Evolutionary conservation across 2,113 vertebrate genomes (phyloP).

Genomic region (zebrafish (Danio rerio)): DNA sequence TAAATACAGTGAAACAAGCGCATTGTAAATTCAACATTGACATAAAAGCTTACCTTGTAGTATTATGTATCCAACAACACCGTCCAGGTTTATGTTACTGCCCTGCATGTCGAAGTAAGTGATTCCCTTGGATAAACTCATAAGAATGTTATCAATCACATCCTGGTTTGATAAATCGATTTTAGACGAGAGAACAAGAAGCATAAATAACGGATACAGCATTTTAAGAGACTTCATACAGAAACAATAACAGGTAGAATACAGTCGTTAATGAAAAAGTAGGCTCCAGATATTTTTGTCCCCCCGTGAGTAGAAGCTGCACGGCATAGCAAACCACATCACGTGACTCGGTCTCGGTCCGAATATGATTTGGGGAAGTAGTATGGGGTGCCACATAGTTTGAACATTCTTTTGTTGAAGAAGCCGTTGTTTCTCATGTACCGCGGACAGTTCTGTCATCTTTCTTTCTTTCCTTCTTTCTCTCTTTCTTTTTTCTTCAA

Average conservation of each 20-base stretch:
- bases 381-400: background rate
- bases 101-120: slow-evolving; percentile 79
- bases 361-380: background rate
- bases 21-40: background rate
- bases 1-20: too few relatives aligned
- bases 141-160: slow-evolving; percentile 74
- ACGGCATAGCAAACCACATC: background rate
- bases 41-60: slow-evolving; percentile 76
- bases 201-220: slow-evolving; percentile 55
- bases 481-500: background rate
- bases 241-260: background rate
- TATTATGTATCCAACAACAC: slow-evolving; percentile 78
- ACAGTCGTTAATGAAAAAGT: background rate
- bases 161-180: slow-evolving; percentile 62
- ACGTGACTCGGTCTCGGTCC: slow-evolving; percentile 34
- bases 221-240: slow-evolving; percentile 54
- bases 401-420: background rate
- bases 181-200: slow-evolving; percentile 60
- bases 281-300: background rate
- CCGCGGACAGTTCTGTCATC: background rate
- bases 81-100: slow-evolving; percentile 82
- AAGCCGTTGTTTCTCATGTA: background rate
- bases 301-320: background rate
- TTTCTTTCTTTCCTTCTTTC: slow-evolving; percentile 7
- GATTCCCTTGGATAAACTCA: slow-evolving; percentile 74